Evolutionary conservation across 2,113 vertebrate species (phyloP).

Genomic region (Verasper variegatus): DNA sequence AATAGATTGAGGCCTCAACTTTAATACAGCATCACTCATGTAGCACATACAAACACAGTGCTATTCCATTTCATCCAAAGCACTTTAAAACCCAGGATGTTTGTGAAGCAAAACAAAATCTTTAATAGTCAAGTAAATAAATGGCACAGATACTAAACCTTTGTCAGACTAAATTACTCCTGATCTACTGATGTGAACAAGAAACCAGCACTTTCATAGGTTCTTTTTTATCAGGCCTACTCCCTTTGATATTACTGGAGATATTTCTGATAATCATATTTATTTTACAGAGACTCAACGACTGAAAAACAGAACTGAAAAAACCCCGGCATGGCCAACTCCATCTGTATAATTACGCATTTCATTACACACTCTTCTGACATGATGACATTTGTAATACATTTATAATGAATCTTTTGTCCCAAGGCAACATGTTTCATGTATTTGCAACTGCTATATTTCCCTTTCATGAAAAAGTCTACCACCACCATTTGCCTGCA

Average conservation of each 20-base stretch:
- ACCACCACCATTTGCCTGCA: too few relatives aligned
- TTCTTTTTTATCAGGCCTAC: too few relatives aligned
- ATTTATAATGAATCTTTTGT: conserved; percentile 33
- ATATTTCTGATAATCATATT: too few relatives aligned
- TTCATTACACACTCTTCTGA: conserved; percentile 18
- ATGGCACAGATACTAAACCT: conserved; percentile 60
- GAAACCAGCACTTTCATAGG: conserved; percentile 12
- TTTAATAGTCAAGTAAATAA: conserved; percentile 51
- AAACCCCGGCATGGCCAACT: not conserved
- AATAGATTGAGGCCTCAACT: conserved; percentile 83
- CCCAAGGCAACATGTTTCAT: conserved; percentile 7
- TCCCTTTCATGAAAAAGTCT: not conserved
- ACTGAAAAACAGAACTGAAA: not conserved
- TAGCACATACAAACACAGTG: conserved; percentile 75
- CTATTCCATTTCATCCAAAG: conserved; percentile 74
- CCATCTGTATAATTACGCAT: conserved; percentile 1
- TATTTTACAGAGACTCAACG: too few relatives aligned
- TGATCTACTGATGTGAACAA: conserved; percentile 44
- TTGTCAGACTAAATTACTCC: conserved; percentile 51
- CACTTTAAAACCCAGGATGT: conserved; percentile 67
- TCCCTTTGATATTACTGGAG: too few relatives aligned
- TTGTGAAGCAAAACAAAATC: conserved; percentile 66
- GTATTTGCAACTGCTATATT: not conserved
- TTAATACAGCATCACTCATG: conserved; percentile 81
- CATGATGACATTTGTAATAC: not conserved